phyloP scores from a whole-genome alignment of 2,797 vertebrate species.

The Atherinosoma microstoma region DNA sequence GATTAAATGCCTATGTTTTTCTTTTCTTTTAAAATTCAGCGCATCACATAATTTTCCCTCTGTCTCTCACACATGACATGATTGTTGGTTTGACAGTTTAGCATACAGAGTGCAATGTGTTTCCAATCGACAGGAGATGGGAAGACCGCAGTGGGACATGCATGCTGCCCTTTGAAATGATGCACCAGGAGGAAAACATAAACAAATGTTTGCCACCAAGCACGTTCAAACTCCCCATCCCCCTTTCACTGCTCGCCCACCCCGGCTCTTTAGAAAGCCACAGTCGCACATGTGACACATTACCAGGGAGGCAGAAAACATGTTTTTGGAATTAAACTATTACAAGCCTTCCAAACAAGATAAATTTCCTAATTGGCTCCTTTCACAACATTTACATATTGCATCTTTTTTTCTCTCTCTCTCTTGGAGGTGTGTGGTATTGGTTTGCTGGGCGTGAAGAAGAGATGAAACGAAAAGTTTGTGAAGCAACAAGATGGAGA shows the following conservation, averaged over 20 bases:
- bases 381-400: constrained; percentile 85
- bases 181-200: constrained; percentile 81
- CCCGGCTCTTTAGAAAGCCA: constrained; percentile 66
- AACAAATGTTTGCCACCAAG: constrained; percentile 87
- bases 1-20: constrained; percentile 64
- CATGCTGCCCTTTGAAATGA: constrained; percentile 80
- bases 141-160: constrained; percentile 68
- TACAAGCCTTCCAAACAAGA: constrained; percentile 79
- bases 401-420: constrained; percentile 24
- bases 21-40: constrained; percentile 51
- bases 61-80: constrained; percentile 49
- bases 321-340: constrained; percentile 86
- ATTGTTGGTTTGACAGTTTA: constrained; percentile 70
- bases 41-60: constrained; percentile 36
- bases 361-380: constrained; percentile 81
- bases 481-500: constrained; percentile 31
- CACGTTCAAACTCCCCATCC: constrained; percentile 71
- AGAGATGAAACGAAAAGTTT: constrained; percentile 56
- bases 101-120: constrained; percentile 77
- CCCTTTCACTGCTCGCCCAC: constrained; percentile 22
- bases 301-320: constrained; percentile 76
- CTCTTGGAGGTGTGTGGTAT: constrained; percentile 27
- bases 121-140: constrained; percentile 76
- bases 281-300: constrained; percentile 81
- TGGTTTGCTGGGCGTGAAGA: constrained; percentile 51